Percentiles rank a stretch among this genome's conserved stretches.
Evolutionary conservation across 2,888 invertebrate species (phyloP).

Genomic region (Plemyria rubiginata): DNA sequence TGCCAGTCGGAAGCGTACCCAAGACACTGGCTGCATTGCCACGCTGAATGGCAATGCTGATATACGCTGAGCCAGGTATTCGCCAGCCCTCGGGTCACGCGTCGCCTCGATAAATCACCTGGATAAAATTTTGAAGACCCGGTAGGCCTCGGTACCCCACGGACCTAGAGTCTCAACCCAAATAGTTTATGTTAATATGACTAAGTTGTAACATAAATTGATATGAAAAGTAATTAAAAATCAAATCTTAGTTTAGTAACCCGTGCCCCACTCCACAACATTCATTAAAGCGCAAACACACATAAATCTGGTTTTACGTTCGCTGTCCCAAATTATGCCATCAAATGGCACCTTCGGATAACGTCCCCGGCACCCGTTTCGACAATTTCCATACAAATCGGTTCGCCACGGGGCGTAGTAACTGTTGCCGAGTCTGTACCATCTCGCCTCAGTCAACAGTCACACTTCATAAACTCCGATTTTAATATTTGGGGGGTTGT

Average conservation of each 20-base stretch:
- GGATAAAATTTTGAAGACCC: too few species aligned
- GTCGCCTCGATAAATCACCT: too few species aligned
- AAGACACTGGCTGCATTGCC: too few species aligned
- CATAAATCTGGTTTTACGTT: conserved; percentile 78
- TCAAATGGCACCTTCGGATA: conserved; percentile 74
- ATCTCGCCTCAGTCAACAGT: conserved; percentile 45
- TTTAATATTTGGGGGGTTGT: conserved; percentile 70
- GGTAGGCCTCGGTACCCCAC: too few species aligned
- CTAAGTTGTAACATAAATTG: neutral
- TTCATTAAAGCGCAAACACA: conserved; percentile 76
- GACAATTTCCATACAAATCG: conserved; percentile 83
- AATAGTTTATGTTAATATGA: too few species aligned
- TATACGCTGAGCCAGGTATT: too few species aligned
- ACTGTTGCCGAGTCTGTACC: conserved; percentile 19
- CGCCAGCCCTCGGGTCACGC: too few species aligned
- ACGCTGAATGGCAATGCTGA: too few species aligned
- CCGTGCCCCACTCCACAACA: conserved; percentile 67
- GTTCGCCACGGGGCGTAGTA: conserved; percentile 66
- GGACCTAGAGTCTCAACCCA: too few species aligned
- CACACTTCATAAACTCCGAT: conserved; percentile 82
- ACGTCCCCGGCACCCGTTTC: conserved; percentile 61
- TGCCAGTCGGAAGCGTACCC: too few species aligned
- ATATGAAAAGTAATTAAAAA: neutral
- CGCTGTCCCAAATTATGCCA: conserved; percentile 79
- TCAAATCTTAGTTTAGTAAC: conserved; percentile 34